Evolutionary conservation across 2,888 invertebrate genomes (phyloP).

Genomic region (Miltochrista miniata): DNA sequence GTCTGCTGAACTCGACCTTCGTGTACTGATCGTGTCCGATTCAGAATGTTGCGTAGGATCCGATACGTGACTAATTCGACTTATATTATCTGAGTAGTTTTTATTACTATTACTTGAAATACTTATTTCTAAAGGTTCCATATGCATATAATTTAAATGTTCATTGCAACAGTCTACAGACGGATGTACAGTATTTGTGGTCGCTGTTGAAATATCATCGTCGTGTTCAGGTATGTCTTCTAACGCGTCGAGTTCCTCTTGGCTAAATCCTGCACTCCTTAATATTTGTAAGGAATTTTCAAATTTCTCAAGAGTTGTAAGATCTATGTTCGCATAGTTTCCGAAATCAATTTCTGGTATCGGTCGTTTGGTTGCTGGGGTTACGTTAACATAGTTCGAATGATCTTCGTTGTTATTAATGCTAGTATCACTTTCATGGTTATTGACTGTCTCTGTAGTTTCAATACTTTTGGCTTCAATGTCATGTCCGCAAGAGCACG

Average conservation of each 20-base stretch:
- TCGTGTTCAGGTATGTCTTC: constrained; percentile 77
- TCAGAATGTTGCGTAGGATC: constrained; percentile 74
- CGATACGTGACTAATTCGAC: constrained; percentile 81
- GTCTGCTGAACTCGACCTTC: constrained; percentile 86
- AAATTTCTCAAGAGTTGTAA: constrained; percentile 90
- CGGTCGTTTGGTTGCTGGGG: constrained; percentile 60
- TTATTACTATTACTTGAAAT: constrained; percentile 68
- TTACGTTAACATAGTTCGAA: constrained; percentile 81
- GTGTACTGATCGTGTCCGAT: constrained; percentile 69
- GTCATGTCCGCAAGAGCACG: constrained; percentile 78
- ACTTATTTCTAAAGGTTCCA: constrained; percentile 70
- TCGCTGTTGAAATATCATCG: constrained; percentile 70
- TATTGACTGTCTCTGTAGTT: constrained; percentile 76
- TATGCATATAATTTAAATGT: constrained; percentile 69
- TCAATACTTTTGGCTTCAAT: constrained; percentile 69
- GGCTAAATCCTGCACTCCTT: constrained; percentile 84
- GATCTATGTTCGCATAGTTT: constrained; percentile 90
- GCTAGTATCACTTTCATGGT: constrained; percentile 58
- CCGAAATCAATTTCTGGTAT: constrained; percentile 66
- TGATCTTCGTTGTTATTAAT: constrained; percentile 57
- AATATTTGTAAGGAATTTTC: constrained; percentile 89
- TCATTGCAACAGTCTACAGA: constrained; percentile 67
- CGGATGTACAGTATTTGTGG: constrained; percentile 67
- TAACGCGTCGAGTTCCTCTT: constrained; percentile 79
- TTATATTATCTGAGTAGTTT: constrained; percentile 78